Evolutionary conservation across 2,797 vertebrate species (phyloP), one percentile per base, ranked within the genome.

Genomic region (Monodelphis domestica): DNA sequence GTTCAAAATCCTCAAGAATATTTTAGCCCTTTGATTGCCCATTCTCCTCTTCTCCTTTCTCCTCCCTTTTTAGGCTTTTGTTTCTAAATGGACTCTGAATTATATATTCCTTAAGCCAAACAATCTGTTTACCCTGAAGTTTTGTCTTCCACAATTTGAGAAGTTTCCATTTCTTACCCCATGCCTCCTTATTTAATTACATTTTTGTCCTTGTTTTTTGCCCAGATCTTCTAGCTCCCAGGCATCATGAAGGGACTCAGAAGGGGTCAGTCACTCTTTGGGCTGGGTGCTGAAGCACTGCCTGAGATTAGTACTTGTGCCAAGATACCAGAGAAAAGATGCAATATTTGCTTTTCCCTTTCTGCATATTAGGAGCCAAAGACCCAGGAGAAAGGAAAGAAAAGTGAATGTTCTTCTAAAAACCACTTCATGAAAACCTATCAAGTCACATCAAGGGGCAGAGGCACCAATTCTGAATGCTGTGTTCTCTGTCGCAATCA

Each of bases 41-140:
- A 45, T 15, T 21, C 17, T 11, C 38, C 70, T 24, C 84, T 84
- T 50, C 70, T 84, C 70, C 7, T 3, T 38, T 17, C 2, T 9
- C n/a, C 1, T 21, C 54, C 21, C 30, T 59, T 59, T 45, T 45
- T 45, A 24, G 3, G 70, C 90, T 93, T 88, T 95, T 91, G 87
- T 94, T 92, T 92, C 96, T n/a, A 70, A 90, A 95, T 90, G 89
- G 70, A 70, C 89, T 12, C 89, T 92, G 12, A 91, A 95, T 59
- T 89, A 87, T 14, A 45, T 59, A 26, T 87, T 92, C 88, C 90
- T 70, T 90, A 91, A 93, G 33, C 78, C 89, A 88, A 57, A 26
- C 95, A 53, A 87, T 87, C 84, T 95, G 51, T 90, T 91, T 95
- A 29, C 54, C 54, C 50, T 89, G 5, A 91, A 55, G 12, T 91